Evolutionary conservation across 2,113 vertebrate species (phyloP), one percentile per base, ranked within the genome.

Genomic region (Poeciliopsis prolifica): DNA sequence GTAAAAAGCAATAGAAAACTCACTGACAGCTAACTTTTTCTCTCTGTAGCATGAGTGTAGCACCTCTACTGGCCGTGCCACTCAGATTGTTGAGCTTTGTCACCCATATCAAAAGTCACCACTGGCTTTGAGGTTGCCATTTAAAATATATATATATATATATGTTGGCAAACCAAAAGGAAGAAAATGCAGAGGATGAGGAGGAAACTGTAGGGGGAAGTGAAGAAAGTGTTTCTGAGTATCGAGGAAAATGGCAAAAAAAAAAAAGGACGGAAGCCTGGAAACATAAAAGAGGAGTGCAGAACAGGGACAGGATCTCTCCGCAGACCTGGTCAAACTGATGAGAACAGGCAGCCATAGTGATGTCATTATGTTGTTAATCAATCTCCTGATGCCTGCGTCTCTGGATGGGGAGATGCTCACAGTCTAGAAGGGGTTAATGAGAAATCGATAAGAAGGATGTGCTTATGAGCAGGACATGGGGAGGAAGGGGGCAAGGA

Each of bases 371-470:
- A 89, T 86, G 84, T 72, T 85, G 64, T 85, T 92, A 93, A 94
- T 93, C 90, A 92, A 91, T 93, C 88, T 86, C 74, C 76, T 89
- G 89, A 88, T 93, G 92, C 88, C 85, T 84, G 75, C 28, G 64
- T 79, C 82, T 91, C 89, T 87, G 91, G 81, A 86, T 87, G 80
- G 87, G 84, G 79, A 90, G 87, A 90, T 81, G 81, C 90, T 90
- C 91, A 77, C 90, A 87, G 92, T 82, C 84, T 89, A 71, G 89
- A 93, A 93, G 85, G 92, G 92, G 93, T 94, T 94, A 94, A 94
- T 94, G 90, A 91, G 81, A 94, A 94, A 94, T 95, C 93, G 92
- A 95, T 94, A 75, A 80, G 83, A 88, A 85, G 88, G 91, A 93
- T 92, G 92, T 87, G 87, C 87, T 88, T 90, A 90, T 91, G 92